Conservation (phyloP, 1,140 invertebrate species). For the Macrotrachela quadricornifera region DNA sequence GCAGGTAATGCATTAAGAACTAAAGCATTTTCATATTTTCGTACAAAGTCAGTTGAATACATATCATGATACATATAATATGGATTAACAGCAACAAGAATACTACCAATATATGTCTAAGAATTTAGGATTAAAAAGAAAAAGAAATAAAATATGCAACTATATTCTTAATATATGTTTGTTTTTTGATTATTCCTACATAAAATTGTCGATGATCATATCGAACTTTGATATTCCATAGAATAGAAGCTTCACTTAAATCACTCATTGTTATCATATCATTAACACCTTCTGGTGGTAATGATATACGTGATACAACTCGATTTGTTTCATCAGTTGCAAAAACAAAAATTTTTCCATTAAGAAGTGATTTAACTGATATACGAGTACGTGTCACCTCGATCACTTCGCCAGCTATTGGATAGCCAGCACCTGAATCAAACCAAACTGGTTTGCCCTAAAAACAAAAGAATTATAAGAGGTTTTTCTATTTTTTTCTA, state of each 20-base stretch:
- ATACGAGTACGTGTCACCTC: not conserved
- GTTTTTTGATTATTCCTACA: not conserved
- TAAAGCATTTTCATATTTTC: conserved; percentile 63
- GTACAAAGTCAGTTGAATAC: conserved; percentile 33
- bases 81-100: conserved; percentile 81
- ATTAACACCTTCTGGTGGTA: too few relatives aligned
- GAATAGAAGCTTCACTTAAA: not conserved
- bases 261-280: not conserved
- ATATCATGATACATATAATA: conserved; percentile 78
- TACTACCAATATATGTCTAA: conserved; percentile 77
- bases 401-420: not conserved
- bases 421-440: not conserved
- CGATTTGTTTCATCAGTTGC: too few relatives aligned
- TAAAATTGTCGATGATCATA: not conserved
- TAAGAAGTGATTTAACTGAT: too few relatives aligned
- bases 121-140: conserved; percentile 14
- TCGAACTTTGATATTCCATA: not conserved
- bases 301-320: too few relatives aligned
- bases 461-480: too few relatives aligned
- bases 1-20: conserved; percentile 62
- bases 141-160: too few relatives aligned
- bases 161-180: too few relatives aligned
- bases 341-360: too few relatives aligned
- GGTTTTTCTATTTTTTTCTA: too few relatives aligned
- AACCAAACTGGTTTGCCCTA: not conserved